These are phyloP conservation scores for Colletes latitarsis DNA, from an alignment of 1,140 invertebrate species.

Conservation along the genomic window DNA sequence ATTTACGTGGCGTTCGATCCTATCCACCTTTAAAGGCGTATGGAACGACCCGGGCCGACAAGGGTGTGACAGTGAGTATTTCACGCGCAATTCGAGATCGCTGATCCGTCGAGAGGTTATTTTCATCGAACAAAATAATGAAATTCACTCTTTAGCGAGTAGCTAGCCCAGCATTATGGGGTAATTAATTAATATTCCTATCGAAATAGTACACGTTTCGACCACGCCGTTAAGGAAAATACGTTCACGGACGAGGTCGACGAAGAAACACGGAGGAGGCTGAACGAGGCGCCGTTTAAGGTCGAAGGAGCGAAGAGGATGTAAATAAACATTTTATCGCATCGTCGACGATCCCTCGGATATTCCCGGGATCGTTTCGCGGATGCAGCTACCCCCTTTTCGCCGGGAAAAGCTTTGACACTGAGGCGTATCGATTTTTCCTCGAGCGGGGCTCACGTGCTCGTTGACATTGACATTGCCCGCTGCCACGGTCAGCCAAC, in stretches of 20 bases:
- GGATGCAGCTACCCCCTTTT: slow-evolving; percentile 47
- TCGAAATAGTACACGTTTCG: no score
- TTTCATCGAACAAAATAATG: neutral
- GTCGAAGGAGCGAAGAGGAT: neutral
- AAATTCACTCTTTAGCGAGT: no score
- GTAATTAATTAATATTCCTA: no score
- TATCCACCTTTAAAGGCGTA: neutral
- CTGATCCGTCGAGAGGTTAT: neutral
- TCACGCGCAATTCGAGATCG: neutral
- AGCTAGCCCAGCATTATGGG: no score
- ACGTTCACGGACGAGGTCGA: slow-evolving; percentile 8
- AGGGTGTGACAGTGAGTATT: neutral
- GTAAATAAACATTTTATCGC: neutral
- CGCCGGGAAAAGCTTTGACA: slow-evolving; percentile 70
- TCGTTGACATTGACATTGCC: slow-evolving; percentile 81
- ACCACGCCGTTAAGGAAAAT: no score
- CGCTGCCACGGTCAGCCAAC: slow-evolving; percentile 54
- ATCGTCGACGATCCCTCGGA: neutral
- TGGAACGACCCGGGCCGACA: neutral
- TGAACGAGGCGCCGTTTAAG: neutral
- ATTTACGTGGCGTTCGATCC: no score
- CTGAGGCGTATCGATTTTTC: slow-evolving; percentile 78
- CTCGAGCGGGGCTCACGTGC: slow-evolving; percentile 76
- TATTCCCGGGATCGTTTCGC: slow-evolving; percentile 33
- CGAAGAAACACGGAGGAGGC: neutral